Evolutionary conservation across 2,113 vertebrate genomes (phyloP).

Genomic region (Eleginops maclovinus): DNA sequence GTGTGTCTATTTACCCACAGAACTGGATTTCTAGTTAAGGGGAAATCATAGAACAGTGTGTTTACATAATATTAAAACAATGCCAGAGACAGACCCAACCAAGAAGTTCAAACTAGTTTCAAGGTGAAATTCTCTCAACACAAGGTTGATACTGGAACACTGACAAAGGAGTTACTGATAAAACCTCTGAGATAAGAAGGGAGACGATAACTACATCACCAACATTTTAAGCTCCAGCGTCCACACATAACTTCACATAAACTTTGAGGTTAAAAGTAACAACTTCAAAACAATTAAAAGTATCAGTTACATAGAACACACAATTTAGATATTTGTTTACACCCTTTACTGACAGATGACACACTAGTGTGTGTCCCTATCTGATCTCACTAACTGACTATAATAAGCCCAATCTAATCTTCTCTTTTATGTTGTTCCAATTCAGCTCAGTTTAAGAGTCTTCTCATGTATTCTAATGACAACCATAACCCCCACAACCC

Average conservation of each 20-base stretch:
- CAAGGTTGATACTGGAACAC: slow-evolving; percentile 17
- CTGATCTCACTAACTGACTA: too few relatives aligned
- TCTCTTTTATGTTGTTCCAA: too few relatives aligned
- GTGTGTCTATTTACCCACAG: slow-evolving; percentile 31
- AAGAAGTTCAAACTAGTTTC: slow-evolving; percentile 31
- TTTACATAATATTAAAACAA: slow-evolving; percentile 7
- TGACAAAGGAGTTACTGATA: slow-evolving; percentile 13
- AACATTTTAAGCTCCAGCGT: slow-evolving; percentile 12
- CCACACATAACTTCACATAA: neutral
- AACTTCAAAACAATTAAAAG: neutral
- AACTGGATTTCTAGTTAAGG: slow-evolving; percentile 40
- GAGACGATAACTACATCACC: slow-evolving; percentile 2
- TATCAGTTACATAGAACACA: neutral
- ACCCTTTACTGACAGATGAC: neutral
- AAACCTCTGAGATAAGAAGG: slow-evolving; percentile 13
- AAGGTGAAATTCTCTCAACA: slow-evolving; percentile 12
- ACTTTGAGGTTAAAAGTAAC: neutral
- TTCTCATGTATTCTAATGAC: too few relatives aligned
- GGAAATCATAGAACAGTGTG: neutral
- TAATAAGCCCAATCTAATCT: too few relatives aligned
- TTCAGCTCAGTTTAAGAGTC: too few relatives aligned
- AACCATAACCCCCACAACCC: too few relatives aligned
- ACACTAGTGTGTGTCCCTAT: too few relatives aligned
- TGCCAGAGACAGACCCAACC: neutral
- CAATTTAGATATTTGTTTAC: neutral